Conservation (phyloP, 1,140 invertebrate genomes). For the Meloidogyne floridensis region DNA sequence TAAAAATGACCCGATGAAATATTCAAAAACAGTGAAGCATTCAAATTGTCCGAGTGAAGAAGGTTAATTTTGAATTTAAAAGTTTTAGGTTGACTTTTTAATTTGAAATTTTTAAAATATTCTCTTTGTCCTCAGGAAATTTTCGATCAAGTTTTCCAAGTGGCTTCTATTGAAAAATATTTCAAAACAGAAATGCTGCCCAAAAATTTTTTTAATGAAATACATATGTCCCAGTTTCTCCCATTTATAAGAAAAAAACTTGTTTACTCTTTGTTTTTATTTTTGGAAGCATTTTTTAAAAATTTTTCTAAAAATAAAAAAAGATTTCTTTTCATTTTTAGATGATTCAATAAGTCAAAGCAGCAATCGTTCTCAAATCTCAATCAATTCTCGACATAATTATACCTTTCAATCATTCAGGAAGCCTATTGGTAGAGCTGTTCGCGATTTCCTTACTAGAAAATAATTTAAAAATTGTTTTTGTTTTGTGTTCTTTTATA, state of each 20-base stretch:
- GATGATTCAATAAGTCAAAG: conserved; percentile 4
- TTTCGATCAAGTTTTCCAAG: too few relatives aligned
- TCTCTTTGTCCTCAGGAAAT: too few relatives aligned
- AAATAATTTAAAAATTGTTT: neutral
- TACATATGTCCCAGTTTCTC: too few relatives aligned
- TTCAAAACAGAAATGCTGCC: too few relatives aligned
- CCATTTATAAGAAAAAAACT: too few relatives aligned
- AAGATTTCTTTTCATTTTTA: neutral
- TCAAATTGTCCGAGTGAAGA: conserved; percentile 11
- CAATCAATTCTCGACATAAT: neutral
- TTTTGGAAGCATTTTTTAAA: too few relatives aligned
- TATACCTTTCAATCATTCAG: neutral
- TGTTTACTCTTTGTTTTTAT: too few relatives aligned
- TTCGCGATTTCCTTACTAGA: conserved; percentile 16
- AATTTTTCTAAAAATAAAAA: too few relatives aligned
- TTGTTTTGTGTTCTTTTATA: neutral
- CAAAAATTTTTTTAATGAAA: too few relatives aligned
- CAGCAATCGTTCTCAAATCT: conserved; percentile 21
- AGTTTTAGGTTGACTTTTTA: too few relatives aligned
- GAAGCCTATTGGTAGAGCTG: conserved; percentile 16
- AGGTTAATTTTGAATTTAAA: neutral
- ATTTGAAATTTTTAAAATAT: too few relatives aligned
- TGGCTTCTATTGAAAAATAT: too few relatives aligned
- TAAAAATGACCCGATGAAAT: neutral
- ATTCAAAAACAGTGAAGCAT: neutral